phyloP scores from a whole-genome alignment of 53 echinoderm and acorn worm species.

The Paelopatides confundens region DNA sequence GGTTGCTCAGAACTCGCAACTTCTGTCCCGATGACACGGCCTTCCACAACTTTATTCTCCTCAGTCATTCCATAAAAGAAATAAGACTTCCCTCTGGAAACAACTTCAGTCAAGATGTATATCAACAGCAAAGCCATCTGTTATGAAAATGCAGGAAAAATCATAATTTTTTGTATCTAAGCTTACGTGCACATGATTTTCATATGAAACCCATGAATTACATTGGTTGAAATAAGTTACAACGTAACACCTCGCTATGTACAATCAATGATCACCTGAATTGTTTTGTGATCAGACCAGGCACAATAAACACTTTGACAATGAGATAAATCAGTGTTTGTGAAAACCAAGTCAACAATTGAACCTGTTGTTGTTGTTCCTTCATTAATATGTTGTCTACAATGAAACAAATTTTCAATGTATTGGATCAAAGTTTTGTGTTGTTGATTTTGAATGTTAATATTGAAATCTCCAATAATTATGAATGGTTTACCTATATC shows the following conservation, averaged over 20 bases:
- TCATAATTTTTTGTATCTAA: no score
- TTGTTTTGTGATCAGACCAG: conserved; percentile 50
- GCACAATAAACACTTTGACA: conserved; percentile 43
- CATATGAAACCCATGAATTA: neutral
- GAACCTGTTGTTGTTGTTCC: conserved; percentile 20
- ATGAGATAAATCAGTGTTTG: conserved; percentile 6
- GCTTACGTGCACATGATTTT: no score
- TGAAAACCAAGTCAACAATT: conserved; percentile 40
- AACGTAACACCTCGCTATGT: no score
- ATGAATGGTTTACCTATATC: conserved; percentile 11
- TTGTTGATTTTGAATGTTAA: conserved; percentile 36
- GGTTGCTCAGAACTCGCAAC: no score
- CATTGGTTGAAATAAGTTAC: neutral
- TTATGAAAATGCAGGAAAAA: no score
- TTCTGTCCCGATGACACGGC: no score
- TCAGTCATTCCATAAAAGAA: no score
- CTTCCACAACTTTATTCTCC: no score
- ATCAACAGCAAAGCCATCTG: no score
- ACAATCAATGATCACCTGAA: no score
- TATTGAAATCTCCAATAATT: conserved; percentile 56
- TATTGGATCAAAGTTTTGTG: neutral
- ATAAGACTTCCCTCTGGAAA: no score
- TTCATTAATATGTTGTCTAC: conserved; percentile 25
- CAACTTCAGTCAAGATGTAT: no score
- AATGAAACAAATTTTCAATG: conserved; percentile 11